phyloP scores from a whole-genome alignment of 2,888 invertebrate species.

The Luperina testacea region DNA sequence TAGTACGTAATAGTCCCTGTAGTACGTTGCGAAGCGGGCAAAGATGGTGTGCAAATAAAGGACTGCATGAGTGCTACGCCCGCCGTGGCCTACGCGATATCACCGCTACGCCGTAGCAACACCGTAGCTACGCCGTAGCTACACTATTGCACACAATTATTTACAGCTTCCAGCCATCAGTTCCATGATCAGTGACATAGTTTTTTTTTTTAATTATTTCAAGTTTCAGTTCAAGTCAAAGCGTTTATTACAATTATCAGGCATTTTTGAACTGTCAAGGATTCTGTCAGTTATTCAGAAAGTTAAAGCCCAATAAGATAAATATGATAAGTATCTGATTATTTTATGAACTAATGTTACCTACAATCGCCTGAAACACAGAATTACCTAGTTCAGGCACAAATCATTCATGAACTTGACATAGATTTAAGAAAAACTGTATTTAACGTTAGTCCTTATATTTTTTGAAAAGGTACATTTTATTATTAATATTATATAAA shows the following conservation, averaged over 20 bases:
- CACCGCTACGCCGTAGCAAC: constrained; percentile 28
- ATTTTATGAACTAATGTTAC: too few species aligned
- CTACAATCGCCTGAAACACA: too few species aligned
- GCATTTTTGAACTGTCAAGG: background rate
- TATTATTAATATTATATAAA: too few species aligned
- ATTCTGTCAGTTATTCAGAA: background rate
- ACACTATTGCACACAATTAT: background rate
- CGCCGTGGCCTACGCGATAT: constrained; percentile 14
- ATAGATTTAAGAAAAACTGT: too few species aligned
- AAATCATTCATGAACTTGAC: too few species aligned
- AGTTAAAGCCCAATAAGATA: background rate
- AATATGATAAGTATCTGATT: too few species aligned
- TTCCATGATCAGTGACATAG: background rate
- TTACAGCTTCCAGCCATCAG: too few species aligned
- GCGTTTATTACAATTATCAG: background rate
- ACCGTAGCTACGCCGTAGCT: constrained; percentile 4
- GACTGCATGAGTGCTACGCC: constrained; percentile 18
- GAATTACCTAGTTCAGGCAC: too few species aligned
- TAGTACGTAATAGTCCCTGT: too few species aligned
- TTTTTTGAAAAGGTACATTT: too few species aligned
- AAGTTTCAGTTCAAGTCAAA: too few species aligned
- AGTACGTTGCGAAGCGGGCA: background rate
- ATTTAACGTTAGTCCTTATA: too few species aligned
- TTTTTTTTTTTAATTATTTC: background rate
- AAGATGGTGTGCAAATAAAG: background rate